These are phyloP conservation scores for Macroramphosus scolopax DNA, from an alignment of 2,797 vertebrate genomes.

Conservation along the genomic window DNA sequence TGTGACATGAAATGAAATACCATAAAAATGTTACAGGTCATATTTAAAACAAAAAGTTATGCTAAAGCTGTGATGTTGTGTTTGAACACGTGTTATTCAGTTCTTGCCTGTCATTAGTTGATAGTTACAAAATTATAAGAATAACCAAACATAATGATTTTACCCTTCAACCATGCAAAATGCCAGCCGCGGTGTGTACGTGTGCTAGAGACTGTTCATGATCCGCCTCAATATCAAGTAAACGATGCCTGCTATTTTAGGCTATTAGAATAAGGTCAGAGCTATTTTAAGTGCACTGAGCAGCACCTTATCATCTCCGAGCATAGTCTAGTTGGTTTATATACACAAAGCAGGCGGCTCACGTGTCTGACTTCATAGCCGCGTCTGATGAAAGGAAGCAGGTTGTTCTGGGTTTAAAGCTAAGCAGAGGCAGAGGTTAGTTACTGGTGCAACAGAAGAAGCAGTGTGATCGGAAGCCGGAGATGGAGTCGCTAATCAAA, in stretches of 20 bases:
- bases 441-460: constrained; percentile 32
- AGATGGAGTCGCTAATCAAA: constrained; percentile 60
- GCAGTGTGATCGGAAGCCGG: constrained; percentile 34
- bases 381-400: constrained; percentile 28
- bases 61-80: too few species aligned
- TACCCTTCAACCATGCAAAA: constrained; percentile 22
- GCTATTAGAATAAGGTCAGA: constrained; percentile 30
- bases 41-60: too few species aligned
- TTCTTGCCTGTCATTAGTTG: constrained; percentile 9
- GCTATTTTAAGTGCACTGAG: constrained; percentile 36
- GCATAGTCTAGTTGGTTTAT: constrained; percentile 12
- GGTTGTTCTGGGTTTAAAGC: constrained; percentile 11
- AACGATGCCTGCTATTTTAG: constrained; percentile 47
- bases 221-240: constrained; percentile 38
- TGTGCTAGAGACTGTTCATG: constrained; percentile 13
- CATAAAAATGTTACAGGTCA: too few species aligned
- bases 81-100: constrained; percentile 2
- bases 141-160: constrained; percentile 22
- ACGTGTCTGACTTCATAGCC: constrained; percentile 19
- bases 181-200: constrained; percentile 13
- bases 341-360: constrained; percentile 13
- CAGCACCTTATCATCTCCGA: constrained; percentile 27
- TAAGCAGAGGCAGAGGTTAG: constrained; percentile 42
- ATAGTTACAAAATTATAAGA: constrained; percentile 6
- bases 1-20: too few species aligned